Evolutionary conservation across 2,113 vertebrate species (phyloP).

Genomic region (Opisthocomus hoazin): DNA sequence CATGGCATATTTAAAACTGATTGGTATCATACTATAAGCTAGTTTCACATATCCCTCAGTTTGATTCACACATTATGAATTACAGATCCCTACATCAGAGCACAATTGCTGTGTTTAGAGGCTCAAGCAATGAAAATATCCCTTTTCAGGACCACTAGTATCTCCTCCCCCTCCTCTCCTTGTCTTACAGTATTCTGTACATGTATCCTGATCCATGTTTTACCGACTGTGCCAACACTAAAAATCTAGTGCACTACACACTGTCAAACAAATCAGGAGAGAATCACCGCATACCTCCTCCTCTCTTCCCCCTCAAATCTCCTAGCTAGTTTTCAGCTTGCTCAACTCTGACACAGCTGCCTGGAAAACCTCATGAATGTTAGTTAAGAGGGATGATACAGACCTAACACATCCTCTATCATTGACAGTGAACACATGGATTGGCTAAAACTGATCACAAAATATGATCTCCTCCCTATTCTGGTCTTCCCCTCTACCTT

Average conservation of each 20-base stretch:
- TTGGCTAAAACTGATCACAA: background rate
- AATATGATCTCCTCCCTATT: background rate
- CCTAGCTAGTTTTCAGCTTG: background rate
- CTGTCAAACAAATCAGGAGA: background rate
- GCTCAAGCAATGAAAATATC: background rate
- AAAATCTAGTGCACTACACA: background rate
- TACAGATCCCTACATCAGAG: background rate
- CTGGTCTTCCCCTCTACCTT: background rate
- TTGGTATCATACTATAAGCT: background rate
- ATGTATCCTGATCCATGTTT: background rate
- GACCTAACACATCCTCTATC: background rate
- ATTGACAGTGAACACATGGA: background rate
- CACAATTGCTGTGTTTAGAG: background rate
- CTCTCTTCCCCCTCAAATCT: background rate
- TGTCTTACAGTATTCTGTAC: background rate
- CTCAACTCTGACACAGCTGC: background rate
- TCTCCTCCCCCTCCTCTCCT: rapidly evolving
- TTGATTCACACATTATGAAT: background rate
- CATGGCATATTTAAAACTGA: background rate
- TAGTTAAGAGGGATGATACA: background rate
- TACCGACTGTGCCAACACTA: background rate
- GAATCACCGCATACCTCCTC: background rate
- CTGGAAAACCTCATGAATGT: background rate
- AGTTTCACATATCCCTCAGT: background rate
- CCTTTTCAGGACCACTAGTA: background rate